Base-by-base conservation (phyloP, 1,140 invertebrate species). In the Hesperophylax magnus region DNA sequence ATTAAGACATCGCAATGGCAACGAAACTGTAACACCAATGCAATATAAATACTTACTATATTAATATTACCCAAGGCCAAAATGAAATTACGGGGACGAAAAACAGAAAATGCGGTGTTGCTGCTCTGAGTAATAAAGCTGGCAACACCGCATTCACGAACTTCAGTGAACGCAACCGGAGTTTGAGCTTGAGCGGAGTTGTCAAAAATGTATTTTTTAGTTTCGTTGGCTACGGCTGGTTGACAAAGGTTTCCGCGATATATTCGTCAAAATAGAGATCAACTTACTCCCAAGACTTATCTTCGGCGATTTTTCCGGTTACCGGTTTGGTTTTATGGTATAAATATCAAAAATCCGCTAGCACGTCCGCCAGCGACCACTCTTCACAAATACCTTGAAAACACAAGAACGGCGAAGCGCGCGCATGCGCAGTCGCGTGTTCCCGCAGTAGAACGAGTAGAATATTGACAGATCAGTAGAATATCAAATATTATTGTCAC, bases 331-430 rank as follows among this genome's bases (percentile, higher is more conserved):
- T 67, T 67, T 72, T 56, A 53, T 24, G 20, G 24, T 20, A 18
- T 20, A 72, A 47, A 72, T 54, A 31, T 56, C 53, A 9, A 24
- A 52, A 24, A 53, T 52, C 14, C 20, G 24, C 31, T 14, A 77
- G 0, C 6, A 8, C 39, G 61, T 22, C 34, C 76, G 76, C 18
- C 39, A 20, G 76, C 76, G 76, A 52, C 76, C 76, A n/a, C 22
- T 18, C 60, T 60, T 60, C 76, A 65, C 76, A 60, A 77, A 65
- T 77, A 52, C 58, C 61, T 47, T 77, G 61, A 63, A 60, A 27
- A 63, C 6, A 20, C 17, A 39, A 65, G 76, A 47, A 47, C 39
- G 39, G 14, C 39, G 27, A n/a, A 27, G 72, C 56, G 20, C 56
- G 72, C 56, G 72, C 72, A 76, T 76, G 72, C 72, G 72, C 27